Evolutionary conservation across 2,888 invertebrate species (phyloP).

Genomic region (Molorchus minor): DNA sequence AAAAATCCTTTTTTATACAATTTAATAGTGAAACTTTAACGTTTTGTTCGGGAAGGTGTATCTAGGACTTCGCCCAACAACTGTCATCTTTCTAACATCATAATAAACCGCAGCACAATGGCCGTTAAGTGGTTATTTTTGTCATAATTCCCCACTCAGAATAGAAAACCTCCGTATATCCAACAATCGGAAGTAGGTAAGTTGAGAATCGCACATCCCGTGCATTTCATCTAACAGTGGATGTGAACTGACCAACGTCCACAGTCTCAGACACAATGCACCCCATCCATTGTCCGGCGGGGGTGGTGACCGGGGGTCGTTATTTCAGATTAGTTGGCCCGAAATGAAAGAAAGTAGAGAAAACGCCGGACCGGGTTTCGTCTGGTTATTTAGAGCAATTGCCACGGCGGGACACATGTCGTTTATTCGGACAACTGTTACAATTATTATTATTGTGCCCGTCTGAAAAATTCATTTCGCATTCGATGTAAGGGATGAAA

Average conservation of each 20-base stretch:
- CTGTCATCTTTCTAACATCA: conserved; percentile 25
- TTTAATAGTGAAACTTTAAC: no score
- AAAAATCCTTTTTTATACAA: no score
- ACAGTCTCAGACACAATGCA: conserved; percentile 32
- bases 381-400: conserved; percentile 18
- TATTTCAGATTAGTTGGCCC: conserved; percentile 50
- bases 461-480: no score
- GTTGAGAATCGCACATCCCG: conserved; percentile 31
- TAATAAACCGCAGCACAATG: conserved; percentile 9
- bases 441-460: conserved; percentile 7
- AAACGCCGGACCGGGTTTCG: conserved; percentile 7
- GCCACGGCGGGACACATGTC: conserved; percentile 19
- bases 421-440: conserved; percentile 20
- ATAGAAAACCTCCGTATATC: conserved; percentile 28
- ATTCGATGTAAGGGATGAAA: no score
- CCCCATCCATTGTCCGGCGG: conserved; percentile 42
- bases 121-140: conserved; percentile 29
- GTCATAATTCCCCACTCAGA: conserved; percentile 2
- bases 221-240: conserved; percentile 28
- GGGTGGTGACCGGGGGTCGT: conserved; percentile 47
- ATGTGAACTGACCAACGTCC: conserved; percentile 43
- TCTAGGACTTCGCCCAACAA: conserved; percentile 24
- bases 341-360: conserved; percentile 38
- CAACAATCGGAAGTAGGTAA: conserved; percentile 39
- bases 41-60: no score